A percentile compares a stretch with the other conserved stretches of the same genome.
Evolutionary conservation across 2,113 vertebrate genomes (phyloP).

Genomic region (Ammodytes dubius): DNA sequence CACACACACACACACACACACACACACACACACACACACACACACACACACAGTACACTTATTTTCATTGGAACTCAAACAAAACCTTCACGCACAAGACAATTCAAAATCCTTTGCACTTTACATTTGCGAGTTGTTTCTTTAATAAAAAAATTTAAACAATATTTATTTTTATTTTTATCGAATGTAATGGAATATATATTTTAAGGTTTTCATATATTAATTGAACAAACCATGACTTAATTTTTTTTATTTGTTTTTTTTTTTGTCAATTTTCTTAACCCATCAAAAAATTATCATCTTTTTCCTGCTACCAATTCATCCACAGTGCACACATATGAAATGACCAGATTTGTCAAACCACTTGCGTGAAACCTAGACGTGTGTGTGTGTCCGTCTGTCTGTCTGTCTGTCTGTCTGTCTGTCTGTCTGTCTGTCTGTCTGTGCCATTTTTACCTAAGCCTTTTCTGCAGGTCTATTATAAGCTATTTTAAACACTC

Average conservation of each 20-base stretch:
- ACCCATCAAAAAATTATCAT: too few species aligned
- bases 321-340: not conserved
- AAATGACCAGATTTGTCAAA: not conserved
- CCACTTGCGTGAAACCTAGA: not conserved
- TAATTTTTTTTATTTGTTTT: too few species aligned
- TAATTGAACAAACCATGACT: too few species aligned
- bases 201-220: too few species aligned
- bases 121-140: not conserved
- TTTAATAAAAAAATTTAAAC: too few species aligned
- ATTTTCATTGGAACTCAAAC: conserved; percentile 15
- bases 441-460: conserved; percentile 12
- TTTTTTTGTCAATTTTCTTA: too few species aligned
- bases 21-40: not conserved
- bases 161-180: too few species aligned
- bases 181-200: too few species aligned
- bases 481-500: conserved; percentile 39
- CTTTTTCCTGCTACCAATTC: too few species aligned
- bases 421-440: conserved; percentile 1
- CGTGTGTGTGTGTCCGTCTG: too few species aligned
- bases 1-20: not conserved
- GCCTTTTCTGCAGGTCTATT: conserved; percentile 17
- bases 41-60: not conserved
- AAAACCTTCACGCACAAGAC: conserved; percentile 18
- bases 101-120: conserved; percentile 45
- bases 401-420: conserved; percentile 1